These are phyloP conservation scores for Drosophila prolongata DNA, from an alignment of 2,888 invertebrate species.

Conservation along the genomic window DNA sequence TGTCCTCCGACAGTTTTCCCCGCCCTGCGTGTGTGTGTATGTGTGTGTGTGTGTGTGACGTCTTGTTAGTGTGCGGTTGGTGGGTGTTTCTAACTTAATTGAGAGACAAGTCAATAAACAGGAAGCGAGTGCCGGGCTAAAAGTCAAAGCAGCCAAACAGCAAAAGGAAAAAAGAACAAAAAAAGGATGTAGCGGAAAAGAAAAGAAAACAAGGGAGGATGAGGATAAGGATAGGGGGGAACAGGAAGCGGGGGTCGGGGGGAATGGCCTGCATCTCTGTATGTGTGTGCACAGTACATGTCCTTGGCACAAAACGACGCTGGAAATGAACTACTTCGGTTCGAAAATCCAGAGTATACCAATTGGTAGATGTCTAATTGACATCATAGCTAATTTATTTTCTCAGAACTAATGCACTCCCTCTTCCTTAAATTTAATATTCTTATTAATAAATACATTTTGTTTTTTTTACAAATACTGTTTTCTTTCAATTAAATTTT, in stretches of 20 bases:
- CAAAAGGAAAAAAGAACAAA: constrained; percentile 5
- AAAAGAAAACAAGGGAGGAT: background rate
- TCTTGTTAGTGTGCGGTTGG: constrained; percentile 65
- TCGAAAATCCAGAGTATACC: background rate
- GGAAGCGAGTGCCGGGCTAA: constrained; percentile 68
- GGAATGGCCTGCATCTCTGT: background rate
- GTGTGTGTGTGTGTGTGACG: constrained; percentile 6
- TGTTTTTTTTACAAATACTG: too few species aligned
- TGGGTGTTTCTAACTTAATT: constrained; percentile 76
- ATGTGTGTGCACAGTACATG: background rate
- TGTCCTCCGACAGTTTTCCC: constrained; percentile 53
- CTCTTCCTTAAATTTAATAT: too few species aligned
- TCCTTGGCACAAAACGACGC: constrained; percentile 5
- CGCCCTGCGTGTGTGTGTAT: background rate
- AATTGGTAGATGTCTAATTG: too few species aligned
- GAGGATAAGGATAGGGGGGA: constrained; percentile 11
- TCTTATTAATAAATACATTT: too few species aligned
- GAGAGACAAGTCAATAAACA: constrained; percentile 82
- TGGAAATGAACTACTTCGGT: background rate
- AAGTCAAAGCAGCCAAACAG: constrained; percentile 63
- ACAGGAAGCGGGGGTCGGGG: constrained; percentile 9
- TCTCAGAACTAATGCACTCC: too few species aligned
- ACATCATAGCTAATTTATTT: background rate
- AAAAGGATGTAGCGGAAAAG: constrained; percentile 8
- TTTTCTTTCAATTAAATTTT: too few species aligned